These are phyloP conservation scores for Oncorhynchus clarkii DNA, from an alignment of 2,113 vertebrate genomes.

Conservation along the genomic window DNA sequence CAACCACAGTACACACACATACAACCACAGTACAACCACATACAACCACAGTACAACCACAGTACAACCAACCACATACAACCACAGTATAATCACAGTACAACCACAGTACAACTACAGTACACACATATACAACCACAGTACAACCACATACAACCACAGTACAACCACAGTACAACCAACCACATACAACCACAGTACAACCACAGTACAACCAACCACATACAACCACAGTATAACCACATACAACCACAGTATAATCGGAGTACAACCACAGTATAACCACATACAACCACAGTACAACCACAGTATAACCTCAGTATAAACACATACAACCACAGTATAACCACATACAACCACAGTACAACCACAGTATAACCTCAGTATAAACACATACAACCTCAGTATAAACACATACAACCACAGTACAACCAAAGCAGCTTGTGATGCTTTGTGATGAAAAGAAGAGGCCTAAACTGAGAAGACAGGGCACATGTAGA, in stretches of 20 bases:
- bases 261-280: too few species aligned
- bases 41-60: too few species aligned
- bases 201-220: background rate
- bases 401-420: background rate
- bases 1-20: too few species aligned
- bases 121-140: too few species aligned
- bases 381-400: background rate
- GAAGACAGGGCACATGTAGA: background rate
- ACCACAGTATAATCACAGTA: too few species aligned
- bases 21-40: too few species aligned
- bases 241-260: constrained; percentile 9
- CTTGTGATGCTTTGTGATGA: background rate
- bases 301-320: too few species aligned
- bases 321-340: background rate
- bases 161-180: background rate
- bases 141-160: background rate
- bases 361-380: background rate
- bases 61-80: too few species aligned
- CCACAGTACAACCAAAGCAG: background rate
- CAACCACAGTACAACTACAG: too few species aligned
- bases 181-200: background rate
- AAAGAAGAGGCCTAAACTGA: background rate
- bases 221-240: background rate
- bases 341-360: too few species aligned
- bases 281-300: constrained; percentile 1